Base-by-base conservation (phyloP, 2,797 vertebrate species). In the Eurystomus glaucurus region DNA sequence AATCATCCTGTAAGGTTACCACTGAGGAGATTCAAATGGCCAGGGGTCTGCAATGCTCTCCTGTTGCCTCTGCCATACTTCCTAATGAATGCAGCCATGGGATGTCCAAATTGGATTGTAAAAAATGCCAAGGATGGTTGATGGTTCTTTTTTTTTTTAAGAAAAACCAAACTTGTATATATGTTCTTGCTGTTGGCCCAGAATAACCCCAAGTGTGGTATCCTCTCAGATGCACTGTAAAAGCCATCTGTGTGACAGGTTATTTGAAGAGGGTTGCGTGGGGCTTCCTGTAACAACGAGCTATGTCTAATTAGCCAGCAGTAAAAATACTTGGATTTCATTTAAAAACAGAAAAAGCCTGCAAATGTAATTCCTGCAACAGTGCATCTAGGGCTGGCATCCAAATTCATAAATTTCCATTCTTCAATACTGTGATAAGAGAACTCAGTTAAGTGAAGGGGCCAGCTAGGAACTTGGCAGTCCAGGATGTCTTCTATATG, bases 21-120 rank as follows among this genome's bases (percentile, higher is more conserved):
- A 0, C 39, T 23, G 12, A 11, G 26, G 54, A 25, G 18, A n/a
- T 39, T 46, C 11, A 31, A n/a, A 23, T 20, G 58, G 35, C 2
- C 1, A 6, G 25, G 46, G 20, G 8, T 35, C 61, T 83, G 45
- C 54, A 86, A 3, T 15, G 1, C 26, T 50, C n/a, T 85, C 55
- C 75, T 66, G 16, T 61, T 2, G 6, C 70, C 66, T 69, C 71
- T 90, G 78, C 71, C 3, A 0, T 6, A 0, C 20, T 71, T 79
- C 61, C 35, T 64, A 8, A 23, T 14, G 45, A 33, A 43, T 31
- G 48, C 55, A 31, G n/a, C 60, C 1, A 0, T 37, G 33, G 39
- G 12, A 14, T 50, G 48, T 48, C 45, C 29, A 70, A n/a, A 46
- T 3, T 62, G 43, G 35, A n/a, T 35, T 88, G 58, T 39, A 7